Base-by-base conservation (phyloP, 2,797 vertebrate species). In the Liparis tanakae region DNA sequence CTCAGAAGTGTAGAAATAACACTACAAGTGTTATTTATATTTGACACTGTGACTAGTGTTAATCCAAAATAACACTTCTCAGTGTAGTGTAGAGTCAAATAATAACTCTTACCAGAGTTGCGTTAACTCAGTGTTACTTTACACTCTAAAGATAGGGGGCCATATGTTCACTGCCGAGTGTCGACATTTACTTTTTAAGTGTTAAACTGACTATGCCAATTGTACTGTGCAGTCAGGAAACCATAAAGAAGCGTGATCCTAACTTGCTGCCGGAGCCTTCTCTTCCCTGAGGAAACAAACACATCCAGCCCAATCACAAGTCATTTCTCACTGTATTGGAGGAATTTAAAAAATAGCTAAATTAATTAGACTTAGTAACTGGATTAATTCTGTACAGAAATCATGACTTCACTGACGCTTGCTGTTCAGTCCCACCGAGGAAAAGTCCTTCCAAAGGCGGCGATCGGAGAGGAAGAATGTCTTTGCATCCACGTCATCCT, bases 401-500 rank as follows among this genome's bases (percentile, higher is more conserved):
- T 56, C 50, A 10, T 33, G 57, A 22, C 67, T 79, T 70, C 3
- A 48, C 15, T 2, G 13, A 36, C 17, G 37, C 44, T 51, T 67
- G 39, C 25, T 72, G 34, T 48, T 69, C n/a, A 36, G 4, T 70
- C 22, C 65, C 46, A 65, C 18, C 22, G n/a, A 51, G 46, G 34
- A 14, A 37, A 64, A 56, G 0, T 13, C 30, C 50, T 54, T 76
- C 72, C n/a, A 67, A 55, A 76, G 68, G 54, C 58, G 33, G 62
- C 25, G 36, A 75, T 80, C 37, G 57, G 39, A 66, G 54, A 63
- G 1, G 72, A 77, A 58, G 15, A 67, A 60, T 15, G 43, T 76
- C 74, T 85, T 61, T 13, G 34, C 33, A 61, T 41, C 7, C 70
- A 66, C 18, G n/a, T 70, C 57, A 51, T 55, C 59, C 76, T 80